Conservation (phyloP, 2,888 invertebrate genomes). For the Sarcophaga carnaria region DNA sequence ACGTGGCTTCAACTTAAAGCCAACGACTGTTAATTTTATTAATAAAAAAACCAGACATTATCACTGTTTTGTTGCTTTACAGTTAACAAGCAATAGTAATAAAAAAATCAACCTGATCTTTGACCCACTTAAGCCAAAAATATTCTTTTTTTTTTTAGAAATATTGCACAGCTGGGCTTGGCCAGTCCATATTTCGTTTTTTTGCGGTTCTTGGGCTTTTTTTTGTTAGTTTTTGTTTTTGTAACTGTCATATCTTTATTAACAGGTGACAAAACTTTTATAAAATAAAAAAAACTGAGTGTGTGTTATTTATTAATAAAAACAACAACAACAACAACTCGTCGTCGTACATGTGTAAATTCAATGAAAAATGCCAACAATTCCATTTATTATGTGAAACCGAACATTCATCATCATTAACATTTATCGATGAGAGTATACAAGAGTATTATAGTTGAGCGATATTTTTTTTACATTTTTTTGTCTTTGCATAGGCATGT, state of each 20-base stretch:
- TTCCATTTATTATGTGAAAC: constrained; percentile 7
- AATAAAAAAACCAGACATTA: too few species aligned
- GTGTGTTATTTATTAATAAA: constrained; percentile 1
- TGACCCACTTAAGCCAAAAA: not conserved
- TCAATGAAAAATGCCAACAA: not conserved
- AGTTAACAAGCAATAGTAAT: not conserved
- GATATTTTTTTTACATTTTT: constrained; percentile 18
- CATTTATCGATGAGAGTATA: constrained; percentile 49
- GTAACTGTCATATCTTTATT: constrained; percentile 22
- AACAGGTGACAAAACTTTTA: constrained; percentile 18
- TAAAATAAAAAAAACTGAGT: not conserved
- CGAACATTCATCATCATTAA: constrained; percentile 53
- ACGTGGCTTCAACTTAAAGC: too few species aligned
- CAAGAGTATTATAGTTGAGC: not conserved
- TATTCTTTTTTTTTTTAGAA: not conserved
- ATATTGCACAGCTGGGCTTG: not conserved
- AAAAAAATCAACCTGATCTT: not conserved
- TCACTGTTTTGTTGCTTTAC: not conserved
- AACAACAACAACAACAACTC: not conserved
- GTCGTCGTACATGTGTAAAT: not conserved
- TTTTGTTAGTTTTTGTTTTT: not conserved
- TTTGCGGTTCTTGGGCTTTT: too few species aligned
- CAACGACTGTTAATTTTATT: too few species aligned
- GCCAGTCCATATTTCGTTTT: not conserved
- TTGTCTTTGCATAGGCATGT: constrained; percentile 9